phyloP scores from a whole-genome alignment of 2,797 vertebrate genomes.

The Coccyzus lansbergi region DNA sequence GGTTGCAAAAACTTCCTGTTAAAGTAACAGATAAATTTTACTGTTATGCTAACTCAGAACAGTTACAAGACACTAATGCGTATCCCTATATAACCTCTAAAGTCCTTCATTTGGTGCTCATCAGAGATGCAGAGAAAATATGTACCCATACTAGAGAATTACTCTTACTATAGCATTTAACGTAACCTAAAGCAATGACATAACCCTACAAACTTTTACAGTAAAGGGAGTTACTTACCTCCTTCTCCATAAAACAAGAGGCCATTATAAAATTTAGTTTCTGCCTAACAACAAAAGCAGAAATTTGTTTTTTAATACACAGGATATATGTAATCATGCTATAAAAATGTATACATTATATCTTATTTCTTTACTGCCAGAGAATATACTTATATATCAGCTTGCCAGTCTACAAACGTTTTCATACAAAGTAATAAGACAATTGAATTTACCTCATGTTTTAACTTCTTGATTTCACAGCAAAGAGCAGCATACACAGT shows the following conservation, averaged over 20 bases:
- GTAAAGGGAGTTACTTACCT: constrained; percentile 82
- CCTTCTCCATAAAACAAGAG: constrained; percentile 98
- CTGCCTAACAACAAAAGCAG: constrained; percentile 84
- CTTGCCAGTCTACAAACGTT: constrained; percentile 19
- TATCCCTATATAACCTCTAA: background rate
- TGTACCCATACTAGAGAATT: background rate
- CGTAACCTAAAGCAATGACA: background rate
- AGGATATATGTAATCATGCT: background rate
- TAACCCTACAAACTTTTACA: background rate
- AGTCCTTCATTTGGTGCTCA: background rate
- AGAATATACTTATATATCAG: background rate
- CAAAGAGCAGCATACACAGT: constrained; percentile 98
- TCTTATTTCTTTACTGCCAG: constrained; percentile 28
- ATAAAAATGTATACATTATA: constrained; percentile 3
- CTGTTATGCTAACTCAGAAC: too few relatives aligned
- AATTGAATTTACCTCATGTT: constrained; percentile 88
- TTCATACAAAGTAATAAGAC: background rate
- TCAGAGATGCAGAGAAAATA: background rate
- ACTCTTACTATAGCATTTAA: background rate
- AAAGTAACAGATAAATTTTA: too few relatives aligned
- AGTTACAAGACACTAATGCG: background rate
- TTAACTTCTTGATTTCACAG: constrained; percentile 97
- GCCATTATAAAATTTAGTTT: constrained; percentile 98
- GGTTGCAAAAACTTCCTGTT: too few relatives aligned
- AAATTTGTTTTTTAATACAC: constrained; percentile 60